phyloP scores from a whole-genome alignment of 2,888 invertebrate genomes.

The Corythucha ciliata region DNA sequence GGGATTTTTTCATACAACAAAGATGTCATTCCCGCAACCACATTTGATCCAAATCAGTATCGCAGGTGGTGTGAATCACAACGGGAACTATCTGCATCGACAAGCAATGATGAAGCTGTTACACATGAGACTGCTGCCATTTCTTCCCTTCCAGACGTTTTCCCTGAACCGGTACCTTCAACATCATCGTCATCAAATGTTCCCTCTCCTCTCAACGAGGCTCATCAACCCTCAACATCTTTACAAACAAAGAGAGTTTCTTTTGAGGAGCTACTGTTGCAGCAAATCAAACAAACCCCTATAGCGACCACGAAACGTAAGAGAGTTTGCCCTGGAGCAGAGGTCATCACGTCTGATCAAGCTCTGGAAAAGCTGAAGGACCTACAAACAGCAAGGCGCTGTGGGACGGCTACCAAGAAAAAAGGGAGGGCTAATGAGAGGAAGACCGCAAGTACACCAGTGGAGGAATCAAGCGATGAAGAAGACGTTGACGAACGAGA shows the following conservation, averaged over 20 bases:
- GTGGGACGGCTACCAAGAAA: constrained; percentile 12
- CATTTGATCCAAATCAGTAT: constrained; percentile 17
- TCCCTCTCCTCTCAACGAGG: constrained; percentile 7
- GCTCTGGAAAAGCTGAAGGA: constrained; percentile 21
- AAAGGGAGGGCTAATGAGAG: constrained; percentile 9
- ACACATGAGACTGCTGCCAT: background rate
- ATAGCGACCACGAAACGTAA: background rate
- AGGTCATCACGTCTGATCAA: constrained; percentile 32
- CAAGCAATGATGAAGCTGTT: constrained; percentile 1
- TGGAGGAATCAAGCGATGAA: constrained; percentile 11
- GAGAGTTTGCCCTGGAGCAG: constrained; percentile 31
- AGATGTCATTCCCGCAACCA: constrained; percentile 25
- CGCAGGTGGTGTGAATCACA: background rate
- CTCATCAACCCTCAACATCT: constrained; percentile 10
- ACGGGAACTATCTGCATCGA: background rate
- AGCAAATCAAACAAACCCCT: background rate
- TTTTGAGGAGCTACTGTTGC: background rate
- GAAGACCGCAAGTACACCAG: constrained; percentile 5
- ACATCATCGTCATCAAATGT: background rate
- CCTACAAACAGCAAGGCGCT: constrained; percentile 7
- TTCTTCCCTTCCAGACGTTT: constrained; percentile 2
- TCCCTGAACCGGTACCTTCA: background rate
- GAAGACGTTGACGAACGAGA: constrained; percentile 6
- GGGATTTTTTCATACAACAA: constrained; percentile 35
- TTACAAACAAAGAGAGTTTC: constrained; percentile 6